Evolutionary conservation across 1,140 invertebrate species (phyloP).

Genomic region (Heliconius himera): DNA sequence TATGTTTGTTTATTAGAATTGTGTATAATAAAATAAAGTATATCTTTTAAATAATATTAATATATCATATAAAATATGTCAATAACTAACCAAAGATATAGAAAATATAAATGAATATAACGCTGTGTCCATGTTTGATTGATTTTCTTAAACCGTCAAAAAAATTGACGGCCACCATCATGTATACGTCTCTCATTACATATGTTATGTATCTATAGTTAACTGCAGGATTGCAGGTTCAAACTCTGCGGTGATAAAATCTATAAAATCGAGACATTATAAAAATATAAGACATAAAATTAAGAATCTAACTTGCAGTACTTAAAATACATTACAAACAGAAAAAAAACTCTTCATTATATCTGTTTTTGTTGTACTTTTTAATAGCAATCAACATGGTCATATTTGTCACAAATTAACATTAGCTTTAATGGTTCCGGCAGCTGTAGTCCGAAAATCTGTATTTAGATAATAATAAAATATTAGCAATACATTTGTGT

Average conservation of each 20-base stretch:
- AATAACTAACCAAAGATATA: constrained; percentile 10
- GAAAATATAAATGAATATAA: not conserved
- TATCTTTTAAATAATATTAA: not conserved
- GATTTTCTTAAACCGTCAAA: not conserved
- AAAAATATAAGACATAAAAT: too few relatives aligned
- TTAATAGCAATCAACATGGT: not conserved
- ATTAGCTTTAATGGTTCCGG: constrained; percentile 20
- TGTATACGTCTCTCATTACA: too few relatives aligned
- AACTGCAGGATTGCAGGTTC: too few relatives aligned
- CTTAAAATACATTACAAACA: too few relatives aligned
- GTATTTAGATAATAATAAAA: constrained; percentile 41
- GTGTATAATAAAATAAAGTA: not conserved
- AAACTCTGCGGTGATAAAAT: too few relatives aligned
- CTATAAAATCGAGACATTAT: too few relatives aligned
- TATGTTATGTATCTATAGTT: too few relatives aligned
- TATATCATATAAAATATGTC: not conserved
- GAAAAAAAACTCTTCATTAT: not conserved
- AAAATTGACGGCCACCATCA: not conserved
- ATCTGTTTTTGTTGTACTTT: not conserved
- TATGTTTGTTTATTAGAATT: not conserved
- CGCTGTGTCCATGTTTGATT: not conserved
- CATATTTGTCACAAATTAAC: constrained; percentile 3
- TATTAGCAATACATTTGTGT: constrained; percentile 40
- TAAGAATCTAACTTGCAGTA: too few relatives aligned
- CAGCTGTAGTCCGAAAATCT: constrained; percentile 17